Evolutionary conservation across 2,888 invertebrate genomes (phyloP).

Genomic region (Teleogryllus oceanicus): DNA sequence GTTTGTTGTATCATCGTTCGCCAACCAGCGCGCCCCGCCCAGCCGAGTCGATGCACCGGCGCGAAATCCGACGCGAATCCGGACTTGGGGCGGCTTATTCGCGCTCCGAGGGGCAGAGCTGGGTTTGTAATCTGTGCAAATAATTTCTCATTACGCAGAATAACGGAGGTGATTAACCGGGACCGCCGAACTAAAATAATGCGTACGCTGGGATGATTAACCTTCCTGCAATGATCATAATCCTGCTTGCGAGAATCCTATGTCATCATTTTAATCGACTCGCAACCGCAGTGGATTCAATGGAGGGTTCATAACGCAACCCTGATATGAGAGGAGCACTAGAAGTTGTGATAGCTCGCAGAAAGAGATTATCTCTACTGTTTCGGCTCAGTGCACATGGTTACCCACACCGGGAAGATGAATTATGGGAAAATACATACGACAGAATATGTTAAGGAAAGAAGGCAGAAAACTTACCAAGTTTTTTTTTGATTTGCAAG

Average conservation of each 20-base stretch:
- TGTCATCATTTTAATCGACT: not conserved
- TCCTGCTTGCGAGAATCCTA: not conserved
- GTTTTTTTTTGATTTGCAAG: too few species aligned
- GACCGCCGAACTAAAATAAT: conserved; percentile 9
- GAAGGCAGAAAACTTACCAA: too few species aligned
- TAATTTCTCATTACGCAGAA: not conserved
- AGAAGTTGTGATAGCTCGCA: not conserved
- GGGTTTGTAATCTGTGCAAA: not conserved
- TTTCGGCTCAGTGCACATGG: too few species aligned
- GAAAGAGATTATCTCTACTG: too few species aligned
- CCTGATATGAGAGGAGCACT: not conserved
- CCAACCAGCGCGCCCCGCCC: too few species aligned
- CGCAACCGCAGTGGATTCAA: not conserved
- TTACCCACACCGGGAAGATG: too few species aligned
- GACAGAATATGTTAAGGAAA: too few species aligned
- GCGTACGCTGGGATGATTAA: not conserved
- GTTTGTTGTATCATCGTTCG: too few species aligned
- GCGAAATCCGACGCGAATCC: too few species aligned
- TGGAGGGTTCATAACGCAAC: not conserved
- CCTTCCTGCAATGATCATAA: not conserved
- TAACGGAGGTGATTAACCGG: not conserved
- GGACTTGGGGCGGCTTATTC: not conserved
- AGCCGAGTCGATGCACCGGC: too few species aligned
- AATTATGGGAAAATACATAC: too few species aligned
- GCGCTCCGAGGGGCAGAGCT: not conserved